phyloP scores from a whole-genome alignment of 1,140 invertebrate species.

The Hyphantria cunea region DNA sequence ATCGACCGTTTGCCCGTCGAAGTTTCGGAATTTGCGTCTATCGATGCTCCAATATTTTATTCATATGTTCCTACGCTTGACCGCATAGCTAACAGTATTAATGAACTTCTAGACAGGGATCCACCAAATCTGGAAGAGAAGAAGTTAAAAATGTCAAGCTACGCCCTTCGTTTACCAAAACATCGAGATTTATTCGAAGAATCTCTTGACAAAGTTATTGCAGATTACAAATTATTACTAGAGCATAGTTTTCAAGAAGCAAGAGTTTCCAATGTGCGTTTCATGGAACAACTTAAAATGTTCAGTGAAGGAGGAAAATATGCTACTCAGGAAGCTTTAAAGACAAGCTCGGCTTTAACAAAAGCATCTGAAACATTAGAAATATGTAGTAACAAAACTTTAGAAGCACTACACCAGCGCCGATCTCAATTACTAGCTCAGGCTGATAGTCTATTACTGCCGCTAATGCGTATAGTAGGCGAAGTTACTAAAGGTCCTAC shows the following conservation, averaged over 20 bases:
- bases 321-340: conserved; percentile 49
- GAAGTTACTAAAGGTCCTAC: conserved; percentile 37
- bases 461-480: conserved; percentile 44
- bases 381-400: conserved; percentile 33
- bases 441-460: conserved; percentile 51
- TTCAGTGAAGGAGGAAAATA: conserved; percentile 60
- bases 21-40: conserved; percentile 43
- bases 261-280: conserved; percentile 55
- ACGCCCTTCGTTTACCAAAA: conserved; percentile 49
- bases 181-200: conserved; percentile 51
- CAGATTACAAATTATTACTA: conserved; percentile 45
- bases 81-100: conserved; percentile 45
- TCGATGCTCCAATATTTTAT: conserved; percentile 60
- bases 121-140: conserved; percentile 50
- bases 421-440: conserved; percentile 44
- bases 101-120: conserved; percentile 37
- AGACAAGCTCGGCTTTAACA: conserved; percentile 41
- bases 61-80: conserved; percentile 50
- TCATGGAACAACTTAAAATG: conserved; percentile 54
- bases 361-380: conserved; percentile 56
- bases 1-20: conserved; percentile 47
- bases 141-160: conserved; percentile 65
- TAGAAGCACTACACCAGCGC: conserved; percentile 50
- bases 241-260: conserved; percentile 49
- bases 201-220: conserved; percentile 47